phyloP scores from a whole-genome alignment of 2,113 vertebrate species.

The Antigone vipio region DNA sequence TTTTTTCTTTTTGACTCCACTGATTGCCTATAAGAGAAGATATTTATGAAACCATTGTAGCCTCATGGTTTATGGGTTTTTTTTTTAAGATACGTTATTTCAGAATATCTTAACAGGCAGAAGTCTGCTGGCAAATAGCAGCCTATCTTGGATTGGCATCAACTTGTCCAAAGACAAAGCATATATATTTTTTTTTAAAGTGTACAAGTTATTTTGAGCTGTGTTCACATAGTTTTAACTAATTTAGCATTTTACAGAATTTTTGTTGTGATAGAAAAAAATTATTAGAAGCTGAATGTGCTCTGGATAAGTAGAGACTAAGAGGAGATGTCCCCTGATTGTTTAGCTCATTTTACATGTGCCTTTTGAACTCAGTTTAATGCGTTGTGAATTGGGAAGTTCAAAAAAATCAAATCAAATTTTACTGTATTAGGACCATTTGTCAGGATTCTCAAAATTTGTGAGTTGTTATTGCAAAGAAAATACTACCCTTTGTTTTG shows the following conservation, averaged over 20 bases:
- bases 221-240: background rate
- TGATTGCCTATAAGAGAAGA: background rate
- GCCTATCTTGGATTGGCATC: background rate
- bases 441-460: background rate
- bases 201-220: background rate
- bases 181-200: background rate
- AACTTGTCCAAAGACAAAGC: background rate
- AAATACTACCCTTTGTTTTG: background rate
- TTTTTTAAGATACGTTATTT: background rate
- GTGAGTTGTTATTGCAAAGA: background rate
- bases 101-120: background rate
- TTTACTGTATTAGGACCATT: background rate
- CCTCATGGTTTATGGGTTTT: background rate
- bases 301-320: background rate
- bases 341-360: background rate
- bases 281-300: background rate
- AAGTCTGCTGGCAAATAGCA: constrained; percentile 4
- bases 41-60: background rate
- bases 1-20: background rate
- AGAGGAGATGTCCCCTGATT: background rate
- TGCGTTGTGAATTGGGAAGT: background rate
- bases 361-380: background rate
- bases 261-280: background rate
- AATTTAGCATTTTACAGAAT: background rate
- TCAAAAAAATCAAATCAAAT: background rate